phyloP scores from a whole-genome alignment of 2,797 vertebrate genomes.

The Gallinago stenura region DNA sequence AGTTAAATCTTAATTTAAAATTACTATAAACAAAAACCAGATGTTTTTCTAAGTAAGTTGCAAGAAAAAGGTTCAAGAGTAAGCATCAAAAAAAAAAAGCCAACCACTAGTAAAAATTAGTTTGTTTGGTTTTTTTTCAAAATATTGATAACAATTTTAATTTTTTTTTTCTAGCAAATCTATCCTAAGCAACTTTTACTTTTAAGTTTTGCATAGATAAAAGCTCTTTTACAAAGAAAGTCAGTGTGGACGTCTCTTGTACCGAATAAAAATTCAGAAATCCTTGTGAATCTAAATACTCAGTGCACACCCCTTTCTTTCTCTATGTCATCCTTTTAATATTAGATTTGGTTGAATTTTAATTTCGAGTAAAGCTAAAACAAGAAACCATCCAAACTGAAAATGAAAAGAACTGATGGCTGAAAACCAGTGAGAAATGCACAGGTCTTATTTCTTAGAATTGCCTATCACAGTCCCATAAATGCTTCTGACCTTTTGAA shows the following conservation, averaged over 20 bases:
- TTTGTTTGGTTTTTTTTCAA: neutral
- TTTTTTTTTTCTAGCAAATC: neutral
- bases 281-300: neutral
- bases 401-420: neutral
- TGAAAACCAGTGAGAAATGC: neutral
- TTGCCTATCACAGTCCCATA: neutral
- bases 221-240: neutral
- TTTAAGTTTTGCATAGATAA: neutral
- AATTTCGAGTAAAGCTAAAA: neutral
- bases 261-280: neutral
- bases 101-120: fast-evolving
- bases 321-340: neutral
- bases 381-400: neutral
- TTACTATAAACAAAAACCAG: neutral
- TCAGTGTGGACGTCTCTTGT: neutral
- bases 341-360: neutral
- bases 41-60: neutral
- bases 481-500: neutral
- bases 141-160: neutral
- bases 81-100: neutral
- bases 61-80: neutral
- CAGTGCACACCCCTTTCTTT: neutral
- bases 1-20: neutral
- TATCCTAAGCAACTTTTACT: neutral
- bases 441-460: neutral